Percentiles rank a stretch among this genome's conserved stretches.
These are phyloP conservation scores for Sinocyclocheilus grahami DNA, from an alignment of 2,113 vertebrate species.

Conservation along the genomic window DNA sequence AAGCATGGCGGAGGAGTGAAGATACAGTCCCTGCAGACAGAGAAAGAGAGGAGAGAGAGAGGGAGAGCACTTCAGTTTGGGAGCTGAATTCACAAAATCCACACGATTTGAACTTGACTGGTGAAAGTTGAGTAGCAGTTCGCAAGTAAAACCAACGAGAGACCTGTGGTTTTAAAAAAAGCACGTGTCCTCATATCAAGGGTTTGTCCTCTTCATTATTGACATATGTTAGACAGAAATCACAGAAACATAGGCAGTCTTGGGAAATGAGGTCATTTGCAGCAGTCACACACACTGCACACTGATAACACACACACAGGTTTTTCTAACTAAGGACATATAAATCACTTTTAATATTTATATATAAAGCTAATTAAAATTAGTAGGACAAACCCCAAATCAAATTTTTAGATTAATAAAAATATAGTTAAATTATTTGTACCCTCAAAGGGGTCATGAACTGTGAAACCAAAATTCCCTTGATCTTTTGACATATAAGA, in stretches of 20 bases:
- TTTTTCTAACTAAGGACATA: conserved; percentile 1
- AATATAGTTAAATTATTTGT: neutral
- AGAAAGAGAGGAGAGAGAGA: conserved; percentile 36
- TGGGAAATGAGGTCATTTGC: conserved; percentile 28
- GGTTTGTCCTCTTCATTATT: conserved; percentile 40
- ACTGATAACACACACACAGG: neutral
- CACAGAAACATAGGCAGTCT: conserved; percentile 16
- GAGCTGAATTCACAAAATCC: neutral
- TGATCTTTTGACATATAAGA: too few species aligned
- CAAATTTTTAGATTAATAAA: neutral
- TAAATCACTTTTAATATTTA: neutral
- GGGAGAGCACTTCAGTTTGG: conserved; percentile 48
- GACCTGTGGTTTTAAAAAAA: conserved; percentile 41
- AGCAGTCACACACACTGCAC: conserved; percentile 7
- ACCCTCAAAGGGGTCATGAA: neutral
- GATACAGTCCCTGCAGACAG: conserved; percentile 72
- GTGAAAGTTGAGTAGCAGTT: neutral
- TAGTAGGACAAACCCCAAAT: neutral
- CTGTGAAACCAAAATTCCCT: too few species aligned
- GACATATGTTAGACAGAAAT: conserved; percentile 29
- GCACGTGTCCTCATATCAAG: conserved; percentile 15
- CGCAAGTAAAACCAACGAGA: neutral
- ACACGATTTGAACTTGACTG: neutral
- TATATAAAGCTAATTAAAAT: neutral
- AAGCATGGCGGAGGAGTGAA: conserved; percentile 80